Percentiles rank a stretch among this genome's conserved stretches.
Evolutionary conservation across 2,797 vertebrate species (phyloP).

Genomic region (Parambassis ranga): DNA sequence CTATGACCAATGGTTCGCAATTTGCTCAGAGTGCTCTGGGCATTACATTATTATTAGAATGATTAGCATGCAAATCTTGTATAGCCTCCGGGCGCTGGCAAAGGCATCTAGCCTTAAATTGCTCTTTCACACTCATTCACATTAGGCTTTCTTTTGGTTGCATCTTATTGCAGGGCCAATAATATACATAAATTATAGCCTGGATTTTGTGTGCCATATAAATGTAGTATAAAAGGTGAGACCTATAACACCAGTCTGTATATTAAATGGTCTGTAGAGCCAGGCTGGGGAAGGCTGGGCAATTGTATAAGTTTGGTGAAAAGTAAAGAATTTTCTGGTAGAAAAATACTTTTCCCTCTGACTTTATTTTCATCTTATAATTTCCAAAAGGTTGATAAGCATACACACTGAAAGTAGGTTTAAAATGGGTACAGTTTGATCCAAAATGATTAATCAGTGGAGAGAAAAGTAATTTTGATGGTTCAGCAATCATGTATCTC

Average conservation of each 20-base stretch:
- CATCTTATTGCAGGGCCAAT: slow-evolving; percentile 80
- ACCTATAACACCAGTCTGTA: slow-evolving; percentile 31
- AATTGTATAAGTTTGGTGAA: neutral
- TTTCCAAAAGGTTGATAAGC: neutral
- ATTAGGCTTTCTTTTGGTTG: slow-evolving; percentile 81
- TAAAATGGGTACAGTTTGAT: neutral
- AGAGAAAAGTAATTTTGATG: neutral
- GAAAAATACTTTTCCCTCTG: too few species aligned
- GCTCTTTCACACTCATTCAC: slow-evolving; percentile 83
- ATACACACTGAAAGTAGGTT: neutral
- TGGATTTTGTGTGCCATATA: slow-evolving; percentile 57
- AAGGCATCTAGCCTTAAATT: slow-evolving; percentile 81
- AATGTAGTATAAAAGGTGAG: slow-evolving; percentile 54
- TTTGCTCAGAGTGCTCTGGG: slow-evolving; percentile 80
- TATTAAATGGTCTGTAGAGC: slow-evolving; percentile 6
- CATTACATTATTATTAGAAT: slow-evolving; percentile 85
- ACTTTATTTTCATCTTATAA: neutral
- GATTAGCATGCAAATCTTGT: slow-evolving; percentile 87
- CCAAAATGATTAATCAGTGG: neutral
- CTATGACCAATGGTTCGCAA: slow-evolving; percentile 78
- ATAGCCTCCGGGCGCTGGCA: slow-evolving; percentile 79
- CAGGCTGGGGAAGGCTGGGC: neutral
- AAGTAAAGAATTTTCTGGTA: too few species aligned
- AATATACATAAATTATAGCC: slow-evolving; percentile 75
- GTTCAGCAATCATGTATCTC: neutral